Conservation (phyloP, 2,797 vertebrate genomes). For the Xiphorhynchus erythropygius region DNA sequence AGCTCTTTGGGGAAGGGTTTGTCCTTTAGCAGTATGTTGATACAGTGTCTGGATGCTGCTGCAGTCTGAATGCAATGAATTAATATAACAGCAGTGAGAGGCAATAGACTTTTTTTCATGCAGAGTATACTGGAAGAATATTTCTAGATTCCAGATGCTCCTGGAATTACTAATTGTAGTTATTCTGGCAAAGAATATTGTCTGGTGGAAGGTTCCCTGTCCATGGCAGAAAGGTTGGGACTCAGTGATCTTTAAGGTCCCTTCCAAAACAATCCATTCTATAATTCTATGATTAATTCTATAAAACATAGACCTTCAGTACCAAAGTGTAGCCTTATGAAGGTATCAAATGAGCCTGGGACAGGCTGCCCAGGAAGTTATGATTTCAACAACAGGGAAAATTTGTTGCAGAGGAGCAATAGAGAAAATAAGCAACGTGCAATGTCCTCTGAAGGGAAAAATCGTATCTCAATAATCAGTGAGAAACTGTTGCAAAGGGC, state of each 20-base stretch:
- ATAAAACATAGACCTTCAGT: accelerated
- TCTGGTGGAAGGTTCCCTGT: neutral
- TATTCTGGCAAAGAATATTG: neutral
- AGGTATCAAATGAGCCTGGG: neutral
- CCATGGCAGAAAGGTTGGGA: neutral
- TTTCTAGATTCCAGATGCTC: neutral
- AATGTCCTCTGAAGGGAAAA: neutral
- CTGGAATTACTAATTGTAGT: neutral
- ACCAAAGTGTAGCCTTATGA: neutral
- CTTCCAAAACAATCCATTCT: neutral
- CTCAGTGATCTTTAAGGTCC: neutral
- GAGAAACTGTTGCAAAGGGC: neutral
- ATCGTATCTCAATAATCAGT: neutral
- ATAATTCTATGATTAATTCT: neutral
- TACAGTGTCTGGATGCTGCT: constrained; percentile 25
- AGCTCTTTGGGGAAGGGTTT: constrained; percentile 36
- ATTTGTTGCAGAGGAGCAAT: neutral
- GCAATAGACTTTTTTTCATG: neutral
- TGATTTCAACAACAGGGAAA: neutral
- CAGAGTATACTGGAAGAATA: neutral
- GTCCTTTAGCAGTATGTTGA: constrained; percentile 51
- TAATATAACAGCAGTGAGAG: neutral
- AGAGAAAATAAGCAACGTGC: neutral
- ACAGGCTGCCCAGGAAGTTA: neutral
- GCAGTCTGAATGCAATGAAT: constrained; percentile 10